Conservation (phyloP, 2,113 vertebrate genomes). For the Thomomys bottae region DNA sequence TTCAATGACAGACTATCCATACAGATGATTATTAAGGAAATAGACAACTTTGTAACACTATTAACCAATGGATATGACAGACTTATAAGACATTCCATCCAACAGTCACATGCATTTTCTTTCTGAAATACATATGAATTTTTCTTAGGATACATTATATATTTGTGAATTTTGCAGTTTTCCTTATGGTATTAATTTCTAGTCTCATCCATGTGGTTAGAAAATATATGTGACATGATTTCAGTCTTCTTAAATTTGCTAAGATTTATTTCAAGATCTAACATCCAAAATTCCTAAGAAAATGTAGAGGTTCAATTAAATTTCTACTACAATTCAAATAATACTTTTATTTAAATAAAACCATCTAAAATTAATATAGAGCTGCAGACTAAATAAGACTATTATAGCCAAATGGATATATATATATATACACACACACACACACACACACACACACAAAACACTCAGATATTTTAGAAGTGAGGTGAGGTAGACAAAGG, state of each 20-base stretch:
- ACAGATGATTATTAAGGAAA: neutral
- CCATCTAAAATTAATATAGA: neutral
- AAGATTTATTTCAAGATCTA: neutral
- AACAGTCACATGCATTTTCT: neutral
- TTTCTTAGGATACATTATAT: neutral
- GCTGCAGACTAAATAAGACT: neutral
- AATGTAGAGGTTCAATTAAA: neutral
- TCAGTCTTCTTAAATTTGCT: neutral
- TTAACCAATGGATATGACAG: neutral
- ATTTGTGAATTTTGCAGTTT: neutral
- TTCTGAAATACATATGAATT: neutral
- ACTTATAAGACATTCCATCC: neutral
- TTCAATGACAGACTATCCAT: neutral
- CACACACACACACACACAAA: neutral
- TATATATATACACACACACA: neutral
- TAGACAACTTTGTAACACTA: neutral
- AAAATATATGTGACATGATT: too few relatives aligned
- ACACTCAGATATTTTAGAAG: too few relatives aligned
- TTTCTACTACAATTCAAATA: neutral
- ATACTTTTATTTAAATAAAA: neutral
- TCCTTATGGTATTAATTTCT: neutral
- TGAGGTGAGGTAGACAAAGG: neutral
- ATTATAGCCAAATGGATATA: neutral
- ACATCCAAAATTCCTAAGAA: neutral
- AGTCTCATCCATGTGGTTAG: neutral